Evolutionary conservation across 2,797 vertebrate genomes (phyloP).

Genomic region (Erpetoichthys calabaricus): DNA sequence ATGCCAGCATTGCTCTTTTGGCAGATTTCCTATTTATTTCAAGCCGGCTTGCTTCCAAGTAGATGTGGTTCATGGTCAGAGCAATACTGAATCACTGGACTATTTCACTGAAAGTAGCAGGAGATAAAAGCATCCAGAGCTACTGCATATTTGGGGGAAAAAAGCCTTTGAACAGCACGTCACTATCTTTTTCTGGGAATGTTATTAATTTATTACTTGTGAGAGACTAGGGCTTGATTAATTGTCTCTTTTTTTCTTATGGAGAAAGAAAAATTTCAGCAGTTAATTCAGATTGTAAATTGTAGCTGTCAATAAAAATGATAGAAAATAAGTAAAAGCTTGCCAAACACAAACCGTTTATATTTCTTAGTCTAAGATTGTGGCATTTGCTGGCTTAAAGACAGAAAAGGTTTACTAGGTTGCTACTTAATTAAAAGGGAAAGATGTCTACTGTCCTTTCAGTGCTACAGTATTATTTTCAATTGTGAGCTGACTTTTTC

Average conservation of each 20-base stretch:
- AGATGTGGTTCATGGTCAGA: conserved; percentile 54
- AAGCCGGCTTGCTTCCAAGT: conserved; percentile 28
- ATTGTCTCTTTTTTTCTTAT: conserved; percentile 21
- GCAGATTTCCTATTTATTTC: conserved; percentile 29
- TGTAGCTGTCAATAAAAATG: conserved; percentile 13
- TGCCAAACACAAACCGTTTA: conserved; percentile 12
- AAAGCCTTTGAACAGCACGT: conserved; percentile 52
- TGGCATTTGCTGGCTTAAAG: neutral
- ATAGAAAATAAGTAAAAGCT: conserved; percentile 1
- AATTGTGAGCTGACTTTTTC: no score
- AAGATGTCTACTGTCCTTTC: no score
- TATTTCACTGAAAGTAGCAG: conserved; percentile 44
- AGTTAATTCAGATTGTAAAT: conserved; percentile 14
- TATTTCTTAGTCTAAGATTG: conserved; percentile 8
- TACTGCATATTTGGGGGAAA: conserved; percentile 19
- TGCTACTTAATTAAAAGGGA: conserved; percentile 1
- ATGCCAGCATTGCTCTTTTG: conserved; percentile 28
- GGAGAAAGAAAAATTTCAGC: conserved; percentile 22
- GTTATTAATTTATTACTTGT: conserved; percentile 35
- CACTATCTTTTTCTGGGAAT: conserved; percentile 51
- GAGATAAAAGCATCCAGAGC: conserved; percentile 52
- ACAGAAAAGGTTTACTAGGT: neutral
- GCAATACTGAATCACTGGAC: conserved; percentile 39
- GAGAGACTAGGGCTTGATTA: conserved; percentile 46
- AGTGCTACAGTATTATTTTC: no score